Percentiles rank a stretch among this genome's conserved stretches.
Evolutionary conservation across 2,888 invertebrate genomes (phyloP).

Genomic region (Cynaeus angustus): DNA sequence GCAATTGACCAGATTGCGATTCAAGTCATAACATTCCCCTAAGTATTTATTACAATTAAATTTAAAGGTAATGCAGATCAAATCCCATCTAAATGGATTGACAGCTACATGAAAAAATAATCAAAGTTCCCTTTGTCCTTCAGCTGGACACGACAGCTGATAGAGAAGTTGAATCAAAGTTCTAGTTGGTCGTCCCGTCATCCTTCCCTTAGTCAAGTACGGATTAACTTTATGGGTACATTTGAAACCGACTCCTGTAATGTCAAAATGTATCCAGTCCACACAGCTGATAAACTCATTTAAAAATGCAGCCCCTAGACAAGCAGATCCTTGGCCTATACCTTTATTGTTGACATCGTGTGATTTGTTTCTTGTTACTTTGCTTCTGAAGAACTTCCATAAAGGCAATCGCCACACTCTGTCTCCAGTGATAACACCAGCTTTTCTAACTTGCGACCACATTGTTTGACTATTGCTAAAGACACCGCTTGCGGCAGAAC

Average conservation of each 20-base stretch:
- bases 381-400: slow-evolving; percentile 73
- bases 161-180: slow-evolving; percentile 72
- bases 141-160: slow-evolving; percentile 69
- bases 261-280: slow-evolving; percentile 78
- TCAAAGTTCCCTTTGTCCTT: slow-evolving; percentile 54
- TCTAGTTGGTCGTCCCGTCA: slow-evolving; percentile 73
- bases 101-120: slow-evolving; percentile 10
- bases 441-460: slow-evolving; percentile 73
- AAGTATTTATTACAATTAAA: slow-evolving; percentile 47
- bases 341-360: slow-evolving; percentile 70
- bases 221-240: slow-evolving; percentile 73
- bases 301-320: slow-evolving; percentile 69
- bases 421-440: slow-evolving; percentile 75
- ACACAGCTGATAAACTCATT: slow-evolving; percentile 75
- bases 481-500: slow-evolving; percentile 74
- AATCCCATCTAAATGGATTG: slow-evolving; percentile 25
- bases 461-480: slow-evolving; percentile 73
- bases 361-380: slow-evolving; percentile 69
- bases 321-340: slow-evolving; percentile 66
- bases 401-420: slow-evolving; percentile 79
- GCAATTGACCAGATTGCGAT: slow-evolving; percentile 52
- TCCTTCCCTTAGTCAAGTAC: slow-evolving; percentile 73
- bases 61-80: slow-evolving; percentile 37
- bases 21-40: slow-evolving; percentile 50
- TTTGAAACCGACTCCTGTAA: slow-evolving; percentile 75